Conservation (phyloP, 30 jellyfish, hydroid and myxozoan species). For the Turritopsis dohrnii region DNA sequence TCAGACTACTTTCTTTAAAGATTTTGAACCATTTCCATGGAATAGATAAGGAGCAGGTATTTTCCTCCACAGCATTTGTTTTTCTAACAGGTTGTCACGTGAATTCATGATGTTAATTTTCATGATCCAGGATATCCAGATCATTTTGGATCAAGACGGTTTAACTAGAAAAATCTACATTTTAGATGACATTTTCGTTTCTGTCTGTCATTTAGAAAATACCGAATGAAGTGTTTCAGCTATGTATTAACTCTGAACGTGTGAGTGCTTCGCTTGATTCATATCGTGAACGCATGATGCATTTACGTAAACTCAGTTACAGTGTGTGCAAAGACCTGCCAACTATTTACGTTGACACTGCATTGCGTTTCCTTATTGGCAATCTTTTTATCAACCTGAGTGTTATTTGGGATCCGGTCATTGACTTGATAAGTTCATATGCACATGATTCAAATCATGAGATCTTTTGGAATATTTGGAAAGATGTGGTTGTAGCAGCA, state of each 20-base stretch:
- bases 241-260: constrained; percentile 57
- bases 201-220: neutral
- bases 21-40: neutral
- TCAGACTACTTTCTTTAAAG: neutral
- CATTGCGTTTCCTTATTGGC: constrained; percentile 45
- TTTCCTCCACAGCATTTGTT: neutral
- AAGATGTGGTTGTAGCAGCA: constrained; percentile 30
- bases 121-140: no score
- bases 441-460: constrained; percentile 43
- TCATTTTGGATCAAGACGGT: no score
- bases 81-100: no score
- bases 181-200: no score
- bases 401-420: constrained; percentile 73
- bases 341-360: constrained; percentile 24
- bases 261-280: constrained; percentile 49
- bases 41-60: neutral
- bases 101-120: no score
- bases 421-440: constrained; percentile 46
- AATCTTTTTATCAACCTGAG: constrained; percentile 56
- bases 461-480: constrained; percentile 62
- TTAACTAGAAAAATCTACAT: no score
- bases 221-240: constrained; percentile 20
- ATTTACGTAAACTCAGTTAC: constrained; percentile 45
- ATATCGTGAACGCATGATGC: constrained; percentile 60
- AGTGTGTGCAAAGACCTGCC: constrained; percentile 1